Conservation (phyloP, 2,888 invertebrate species). For the Nomada goodeniana region DNA sequence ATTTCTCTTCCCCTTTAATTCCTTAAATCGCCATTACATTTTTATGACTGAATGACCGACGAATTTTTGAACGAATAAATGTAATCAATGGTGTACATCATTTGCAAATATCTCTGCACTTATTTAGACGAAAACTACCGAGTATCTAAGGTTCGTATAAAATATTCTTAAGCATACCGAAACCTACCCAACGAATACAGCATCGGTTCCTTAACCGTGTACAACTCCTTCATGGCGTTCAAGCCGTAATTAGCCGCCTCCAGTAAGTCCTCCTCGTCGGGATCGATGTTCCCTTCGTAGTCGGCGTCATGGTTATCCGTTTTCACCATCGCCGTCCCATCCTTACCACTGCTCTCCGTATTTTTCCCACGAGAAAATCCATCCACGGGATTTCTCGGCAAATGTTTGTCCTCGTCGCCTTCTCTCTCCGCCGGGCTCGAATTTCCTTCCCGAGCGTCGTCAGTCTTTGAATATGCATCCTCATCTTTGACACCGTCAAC, state of each 20-base stretch:
- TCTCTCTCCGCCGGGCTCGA: background rate
- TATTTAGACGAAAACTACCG: too few relatives aligned
- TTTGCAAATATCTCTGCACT: too few relatives aligned
- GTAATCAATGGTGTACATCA: too few relatives aligned
- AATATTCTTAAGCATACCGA: constrained; percentile 37
- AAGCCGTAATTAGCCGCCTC: constrained; percentile 89
- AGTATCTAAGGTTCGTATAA: too few relatives aligned
- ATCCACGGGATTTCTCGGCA: constrained; percentile 6
- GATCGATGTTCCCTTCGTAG: constrained; percentile 24
- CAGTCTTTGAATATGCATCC: constrained; percentile 16
- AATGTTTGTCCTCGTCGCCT: background rate
- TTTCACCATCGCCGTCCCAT: constrained; percentile 3
- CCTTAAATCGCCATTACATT: too few relatives aligned
- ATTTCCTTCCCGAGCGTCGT: background rate
- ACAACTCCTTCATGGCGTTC: constrained; percentile 88
- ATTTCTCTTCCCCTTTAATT: too few relatives aligned
- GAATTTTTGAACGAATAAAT: too few relatives aligned
- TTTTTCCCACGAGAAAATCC: background rate
- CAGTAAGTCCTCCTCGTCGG: constrained; percentile 85
- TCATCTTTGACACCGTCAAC: background rate
- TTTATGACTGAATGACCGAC: too few relatives aligned
- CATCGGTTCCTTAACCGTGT: constrained; percentile 86
- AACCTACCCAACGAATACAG: constrained; percentile 87
- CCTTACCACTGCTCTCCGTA: constrained; percentile 5
- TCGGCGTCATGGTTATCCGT: constrained; percentile 28